Conservation (phyloP, 2,888 invertebrate genomes). For the Pterobdella sp. region DNA sequence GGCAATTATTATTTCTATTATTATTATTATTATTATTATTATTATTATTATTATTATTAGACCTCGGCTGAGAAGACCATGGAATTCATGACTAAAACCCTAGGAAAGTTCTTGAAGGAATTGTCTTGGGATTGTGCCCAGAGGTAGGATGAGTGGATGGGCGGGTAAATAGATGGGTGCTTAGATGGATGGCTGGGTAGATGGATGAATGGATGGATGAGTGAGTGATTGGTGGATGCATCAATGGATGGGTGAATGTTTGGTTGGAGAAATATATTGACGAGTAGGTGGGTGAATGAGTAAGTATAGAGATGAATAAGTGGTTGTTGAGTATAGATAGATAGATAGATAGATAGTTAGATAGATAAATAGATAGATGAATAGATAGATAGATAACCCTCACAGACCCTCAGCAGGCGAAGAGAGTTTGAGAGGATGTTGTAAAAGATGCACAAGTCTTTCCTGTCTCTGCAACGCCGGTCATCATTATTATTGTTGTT, state of each 20-base stretch:
- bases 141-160: background rate
- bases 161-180: background rate
- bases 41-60: constrained; percentile 19
- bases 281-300: background rate
- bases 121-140: constrained; percentile 43
- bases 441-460: background rate
- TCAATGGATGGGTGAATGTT: background rate
- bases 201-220: background rate
- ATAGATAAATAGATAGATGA: background rate
- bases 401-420: background rate
- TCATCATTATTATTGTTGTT: too few relatives aligned
- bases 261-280: background rate
- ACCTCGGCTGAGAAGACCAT: constrained; percentile 41
- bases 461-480: constrained; percentile 37
- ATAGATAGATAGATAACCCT: background rate
- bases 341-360: background rate
- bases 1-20: background rate
- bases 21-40: background rate
- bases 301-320: background rate
- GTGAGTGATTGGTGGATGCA: background rate
- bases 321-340: background rate
- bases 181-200: background rate
- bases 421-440: background rate
- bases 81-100: constrained; percentile 45
- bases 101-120: constrained; percentile 52